A percentile compares a stretch with the other conserved stretches of the same genome.
These are phyloP conservation scores for Parnassius smintheus DNA, from an alignment of 2,888 invertebrate genomes.

Conservation along the genomic window DNA sequence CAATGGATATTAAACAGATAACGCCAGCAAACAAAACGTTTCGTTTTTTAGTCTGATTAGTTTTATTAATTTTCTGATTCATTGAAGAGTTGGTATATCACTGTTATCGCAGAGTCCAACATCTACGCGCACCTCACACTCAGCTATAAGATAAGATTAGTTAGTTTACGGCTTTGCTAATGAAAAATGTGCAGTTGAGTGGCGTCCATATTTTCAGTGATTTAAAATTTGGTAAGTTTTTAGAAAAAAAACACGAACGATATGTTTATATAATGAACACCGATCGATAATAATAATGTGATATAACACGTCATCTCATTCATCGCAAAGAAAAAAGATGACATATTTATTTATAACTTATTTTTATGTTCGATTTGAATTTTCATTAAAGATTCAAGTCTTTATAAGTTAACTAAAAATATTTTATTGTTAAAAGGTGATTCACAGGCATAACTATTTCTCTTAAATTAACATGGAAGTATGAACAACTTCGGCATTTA, in stretches of 20 bases:
- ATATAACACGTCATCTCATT: neutral
- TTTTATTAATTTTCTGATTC: constrained; percentile 32
- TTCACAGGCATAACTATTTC: too few species aligned
- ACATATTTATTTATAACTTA: too few species aligned
- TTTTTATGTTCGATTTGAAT: too few species aligned
- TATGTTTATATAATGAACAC: neutral
- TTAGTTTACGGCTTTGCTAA: constrained; percentile 34
- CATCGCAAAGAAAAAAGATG: neutral
- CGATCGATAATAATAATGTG: too few species aligned
- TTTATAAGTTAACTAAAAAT: too few species aligned
- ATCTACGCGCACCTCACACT: constrained; percentile 12
- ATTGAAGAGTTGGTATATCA: constrained; percentile 30
- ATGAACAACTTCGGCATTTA: too few species aligned
- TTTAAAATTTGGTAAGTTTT: constrained; percentile 19
- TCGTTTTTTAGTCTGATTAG: constrained; percentile 16
- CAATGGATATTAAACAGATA: constrained; percentile 17
- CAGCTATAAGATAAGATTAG: constrained; percentile 36
- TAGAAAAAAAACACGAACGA: neutral
- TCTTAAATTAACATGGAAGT: too few species aligned
- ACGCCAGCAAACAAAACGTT: constrained; percentile 8
- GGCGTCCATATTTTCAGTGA: constrained; percentile 5
- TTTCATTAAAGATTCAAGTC: too few species aligned
- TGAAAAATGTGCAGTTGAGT: constrained; percentile 33
- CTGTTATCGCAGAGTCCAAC: constrained; percentile 12
- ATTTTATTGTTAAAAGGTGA: too few species aligned